Base-by-base conservation (phyloP, 2,888 invertebrate species). In the Chloroclysta siterata region DNA sequence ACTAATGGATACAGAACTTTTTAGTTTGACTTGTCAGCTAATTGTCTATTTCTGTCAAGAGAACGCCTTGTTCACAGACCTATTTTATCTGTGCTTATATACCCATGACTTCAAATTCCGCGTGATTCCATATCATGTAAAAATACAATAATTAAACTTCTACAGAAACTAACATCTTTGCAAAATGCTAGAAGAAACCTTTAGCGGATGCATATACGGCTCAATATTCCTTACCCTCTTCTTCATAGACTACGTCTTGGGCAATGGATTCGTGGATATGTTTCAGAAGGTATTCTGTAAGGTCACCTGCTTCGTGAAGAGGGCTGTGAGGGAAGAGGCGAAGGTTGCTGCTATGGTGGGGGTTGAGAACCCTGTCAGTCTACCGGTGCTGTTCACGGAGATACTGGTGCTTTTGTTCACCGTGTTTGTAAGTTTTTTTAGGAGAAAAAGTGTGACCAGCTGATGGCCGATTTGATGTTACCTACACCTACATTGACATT, bases 241-340 rank as follows among this genome's bases (percentile, higher is more conserved):
- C n/a, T 14, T 80, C 5, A 62, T 89, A 0, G 89, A 90, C 61
- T 84, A 82, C 44, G 22, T 78, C 5, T 61, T 90, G 1, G 91
- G 89, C 1, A 85, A 89, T 73, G 90, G 88, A 0, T 80, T 88
- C 39, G 72, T 86, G 3, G 81, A 83, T 7, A 73, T 83, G 60
- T 73, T 80, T 5, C 80, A 80, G 41, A 81, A 61, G 46, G 17
- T 74, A 0, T 72, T 82, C 36, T 88, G 88, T 57, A 85, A 80
- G 57, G 52, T 84, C 1, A 58, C 78, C 0, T 85, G 87, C 66
- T 82, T 84, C 10, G 69, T 88, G 0, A 84, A 67, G 62, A 85
- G 73, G 51, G 70, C 79, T 0, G 65, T 88, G 6, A 77, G 68
- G 10, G 83, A 87, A 28, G 86, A 89, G 52, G 74, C 75, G 0